These are phyloP conservation scores for Allygus modestus DNA, from an alignment of 2,888 invertebrate species.

Conservation along the genomic window DNA sequence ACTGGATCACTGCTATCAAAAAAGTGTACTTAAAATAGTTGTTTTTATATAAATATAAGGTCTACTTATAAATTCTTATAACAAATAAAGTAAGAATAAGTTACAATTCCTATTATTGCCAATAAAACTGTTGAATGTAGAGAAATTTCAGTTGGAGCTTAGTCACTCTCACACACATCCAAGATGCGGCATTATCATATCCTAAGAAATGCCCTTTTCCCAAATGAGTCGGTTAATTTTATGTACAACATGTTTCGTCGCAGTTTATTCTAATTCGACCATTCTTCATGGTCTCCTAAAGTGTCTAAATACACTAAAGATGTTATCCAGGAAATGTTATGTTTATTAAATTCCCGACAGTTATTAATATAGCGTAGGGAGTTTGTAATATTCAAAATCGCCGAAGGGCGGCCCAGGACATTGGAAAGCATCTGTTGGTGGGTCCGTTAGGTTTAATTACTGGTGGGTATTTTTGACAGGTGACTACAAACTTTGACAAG, in stretches of 20 bases:
- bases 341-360: constrained; percentile 32
- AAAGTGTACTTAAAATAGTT: too few relatives aligned
- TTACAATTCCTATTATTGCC: too few relatives aligned
- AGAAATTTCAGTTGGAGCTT: too few relatives aligned
- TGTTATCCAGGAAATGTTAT: constrained; percentile 36
- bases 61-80: too few relatives aligned
- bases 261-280: constrained; percentile 8
- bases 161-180: too few relatives aligned
- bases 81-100: too few relatives aligned
- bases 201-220: background rate
- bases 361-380: constrained; percentile 29
- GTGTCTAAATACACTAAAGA: constrained; percentile 42
- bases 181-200: background rate
- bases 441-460: constrained; percentile 33
- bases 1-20: too few relatives aligned
- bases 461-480: constrained; percentile 11
- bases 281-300: background rate
- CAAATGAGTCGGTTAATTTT: background rate
- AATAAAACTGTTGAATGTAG: too few relatives aligned
- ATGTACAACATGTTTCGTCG: background rate
- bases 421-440: background rate
- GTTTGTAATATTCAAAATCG: constrained; percentile 41
- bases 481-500: background rate
- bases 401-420: constrained; percentile 39
- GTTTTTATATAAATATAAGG: too few relatives aligned